These are phyloP conservation scores for Ectemnius cavifrons DNA, from an alignment of 2,888 invertebrate species.

Conservation along the genomic window DNA sequence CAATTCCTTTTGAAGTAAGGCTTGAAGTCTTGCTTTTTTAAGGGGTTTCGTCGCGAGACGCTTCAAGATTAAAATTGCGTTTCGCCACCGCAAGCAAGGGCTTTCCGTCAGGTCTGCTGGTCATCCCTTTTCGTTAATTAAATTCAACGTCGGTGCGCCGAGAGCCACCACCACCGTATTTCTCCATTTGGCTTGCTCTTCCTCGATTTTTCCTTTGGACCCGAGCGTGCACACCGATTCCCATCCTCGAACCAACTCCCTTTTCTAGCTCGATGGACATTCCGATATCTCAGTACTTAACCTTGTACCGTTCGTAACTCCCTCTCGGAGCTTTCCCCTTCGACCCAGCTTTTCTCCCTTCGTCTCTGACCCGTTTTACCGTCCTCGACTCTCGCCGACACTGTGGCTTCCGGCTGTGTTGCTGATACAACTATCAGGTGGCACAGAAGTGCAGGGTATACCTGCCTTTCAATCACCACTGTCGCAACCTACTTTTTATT, in stretches of 20 bases:
- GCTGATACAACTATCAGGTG: no score
- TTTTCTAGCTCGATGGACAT: slow-evolving; percentile 28
- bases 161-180: background rate
- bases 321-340: slow-evolving; percentile 35
- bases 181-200: slow-evolving; percentile 1
- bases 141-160: background rate
- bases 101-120: background rate
- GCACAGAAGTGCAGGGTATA: no score
- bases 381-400: slow-evolving; percentile 9
- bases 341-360: slow-evolving; percentile 8
- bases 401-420: no score
- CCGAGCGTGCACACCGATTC: background rate
- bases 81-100: background rate
- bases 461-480: no score
- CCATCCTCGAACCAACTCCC: slow-evolving; percentile 36
- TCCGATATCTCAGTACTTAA: slow-evolving; percentile 54
- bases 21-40: no score
- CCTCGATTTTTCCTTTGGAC: background rate
- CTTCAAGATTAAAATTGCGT: slow-evolving; percentile 5
- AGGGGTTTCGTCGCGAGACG: background rate
- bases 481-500: no score
- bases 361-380: slow-evolving; percentile 22
- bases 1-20: no score
- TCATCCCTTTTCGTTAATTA: slow-evolving; percentile 4
- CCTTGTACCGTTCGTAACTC: slow-evolving; percentile 44